Percentiles rank a stretch among this genome's conserved stretches.
phyloP scores from a whole-genome alignment of 2,113 vertebrate species.

The Clarias magur region DNA sequence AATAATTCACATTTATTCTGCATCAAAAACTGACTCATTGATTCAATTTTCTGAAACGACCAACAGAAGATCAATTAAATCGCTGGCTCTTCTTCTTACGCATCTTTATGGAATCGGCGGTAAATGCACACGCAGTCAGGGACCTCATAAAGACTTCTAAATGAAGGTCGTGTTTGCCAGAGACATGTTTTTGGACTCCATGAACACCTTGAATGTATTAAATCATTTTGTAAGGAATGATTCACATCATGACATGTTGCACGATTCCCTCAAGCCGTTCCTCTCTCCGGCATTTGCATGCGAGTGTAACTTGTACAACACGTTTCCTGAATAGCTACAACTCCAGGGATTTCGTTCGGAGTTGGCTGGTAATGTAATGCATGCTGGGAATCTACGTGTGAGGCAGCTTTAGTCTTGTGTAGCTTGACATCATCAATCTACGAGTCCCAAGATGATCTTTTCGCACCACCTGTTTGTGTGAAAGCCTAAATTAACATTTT shows the following conservation, averaged over 20 bases:
- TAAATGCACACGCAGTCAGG: not conserved
- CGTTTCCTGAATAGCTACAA: not conserved
- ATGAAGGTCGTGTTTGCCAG: not conserved
- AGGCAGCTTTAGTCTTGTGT: conserved; percentile 57
- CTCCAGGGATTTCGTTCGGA: not conserved
- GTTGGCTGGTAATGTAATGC: not conserved
- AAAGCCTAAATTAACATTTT: not conserved
- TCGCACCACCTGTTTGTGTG: conserved; percentile 36
- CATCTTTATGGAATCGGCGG: not conserved
- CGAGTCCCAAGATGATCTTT: conserved; percentile 41
- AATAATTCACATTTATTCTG: too few relatives aligned
- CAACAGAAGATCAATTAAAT: too few relatives aligned
- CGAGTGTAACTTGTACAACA: not conserved
- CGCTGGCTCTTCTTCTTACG: not conserved
- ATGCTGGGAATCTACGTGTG: conserved; percentile 9
- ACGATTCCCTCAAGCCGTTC: conserved; percentile 2
- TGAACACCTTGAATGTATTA: not conserved
- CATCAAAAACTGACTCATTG: too few relatives aligned
- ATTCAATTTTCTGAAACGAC: too few relatives aligned
- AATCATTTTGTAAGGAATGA: conserved; percentile 4
- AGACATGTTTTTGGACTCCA: not conserved
- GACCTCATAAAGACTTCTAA: not conserved
- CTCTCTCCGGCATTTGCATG: not conserved
- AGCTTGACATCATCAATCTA: conserved; percentile 50
- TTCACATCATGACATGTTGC: not conserved